Base-by-base conservation (phyloP, 2,797 vertebrate genomes). In the Crenuchus spilurus region DNA sequence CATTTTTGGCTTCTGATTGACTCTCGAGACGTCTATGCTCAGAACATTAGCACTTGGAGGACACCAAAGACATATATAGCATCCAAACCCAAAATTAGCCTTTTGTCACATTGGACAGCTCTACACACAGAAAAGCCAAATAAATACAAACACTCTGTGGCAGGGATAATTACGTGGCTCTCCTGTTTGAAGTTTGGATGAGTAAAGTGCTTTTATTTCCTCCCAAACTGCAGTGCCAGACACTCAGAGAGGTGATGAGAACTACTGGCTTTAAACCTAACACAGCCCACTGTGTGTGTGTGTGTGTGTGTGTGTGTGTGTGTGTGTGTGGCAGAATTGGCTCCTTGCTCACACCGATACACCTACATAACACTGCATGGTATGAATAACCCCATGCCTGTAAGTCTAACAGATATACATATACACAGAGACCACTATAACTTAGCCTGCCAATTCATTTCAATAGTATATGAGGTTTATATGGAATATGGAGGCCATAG, bases 81-180 rank as follows among this genome's bases (percentile, higher is more conserved):
- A 26, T 60, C 20, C 63, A 66, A 69, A 76, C 24, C 52, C n/a
- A 54, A 46, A 46, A 37, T 70, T n/a, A 62, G 57, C n/a, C 51
- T 77, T n/a, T 74, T 67, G 31, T 60, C 42, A 70, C 31, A 41
- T 31, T 33, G 28, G 54, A 20, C 63, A 39, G 28, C 41, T 52
- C 14, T 11, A 42, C 30, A 30, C 41, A 67, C 3, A 18, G 39
- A 76, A 30, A 46, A 44, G 35, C 61, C 71, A 73, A 76, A 60
- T 24, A 65, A 24, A 58, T 33, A 42, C 46, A 64, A 26, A 71
- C 26, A 74, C 31, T 69, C 42, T 60, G 11, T 2, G 14, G 7
- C 49, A 42, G 51, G 16, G 49, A 55, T 41, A 64, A 31, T 46
- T 46, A 31, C 31, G 41, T 39, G 72, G 31, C 54, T 49, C 30